A percentile compares a stretch with the other conserved stretches of the same genome.
Evolutionary conservation across 2,113 vertebrate species (phyloP).

Genomic region (Melanerpes aurifrons): DNA sequence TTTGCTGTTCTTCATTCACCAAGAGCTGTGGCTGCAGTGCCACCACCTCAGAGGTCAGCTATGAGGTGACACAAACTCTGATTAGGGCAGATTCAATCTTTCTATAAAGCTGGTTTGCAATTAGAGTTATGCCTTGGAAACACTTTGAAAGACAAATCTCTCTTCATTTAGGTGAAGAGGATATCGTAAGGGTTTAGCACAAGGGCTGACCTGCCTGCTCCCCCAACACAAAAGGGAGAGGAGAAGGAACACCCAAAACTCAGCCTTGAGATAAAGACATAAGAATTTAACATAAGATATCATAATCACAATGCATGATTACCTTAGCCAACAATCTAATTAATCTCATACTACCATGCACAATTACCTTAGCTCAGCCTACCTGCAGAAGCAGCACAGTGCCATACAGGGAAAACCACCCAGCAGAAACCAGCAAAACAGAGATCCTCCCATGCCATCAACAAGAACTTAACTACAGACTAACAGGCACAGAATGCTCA

Average conservation of each 20-base stretch:
- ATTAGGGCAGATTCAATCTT: not conserved
- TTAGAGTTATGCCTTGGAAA: not conserved
- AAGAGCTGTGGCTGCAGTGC: accelerated
- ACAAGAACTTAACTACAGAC: not conserved
- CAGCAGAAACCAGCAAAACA: no score
- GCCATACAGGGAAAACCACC: no score
- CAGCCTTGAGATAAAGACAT: no score
- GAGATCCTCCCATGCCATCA: not conserved
- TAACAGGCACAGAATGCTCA: not conserved
- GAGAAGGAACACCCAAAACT: no score
- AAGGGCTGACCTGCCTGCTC: no score
- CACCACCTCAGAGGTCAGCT: not conserved
- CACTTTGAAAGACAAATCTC: not conserved
- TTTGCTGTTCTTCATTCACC: not conserved
- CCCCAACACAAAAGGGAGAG: no score
- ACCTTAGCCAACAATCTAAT: no score
- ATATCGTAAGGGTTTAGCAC: not conserved
- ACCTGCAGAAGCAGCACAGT: no score
- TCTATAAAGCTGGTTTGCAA: not conserved
- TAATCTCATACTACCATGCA: no score
- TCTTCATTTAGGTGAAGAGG: not conserved
- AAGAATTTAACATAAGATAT: no score
- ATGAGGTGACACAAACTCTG: not conserved
- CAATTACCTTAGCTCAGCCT: no score
- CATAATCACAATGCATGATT: no score